Evolutionary conservation across 2,113 vertebrate genomes (phyloP), one percentile per base, ranked within the genome.

Genomic region (Erpornis zantholeuca): DNA sequence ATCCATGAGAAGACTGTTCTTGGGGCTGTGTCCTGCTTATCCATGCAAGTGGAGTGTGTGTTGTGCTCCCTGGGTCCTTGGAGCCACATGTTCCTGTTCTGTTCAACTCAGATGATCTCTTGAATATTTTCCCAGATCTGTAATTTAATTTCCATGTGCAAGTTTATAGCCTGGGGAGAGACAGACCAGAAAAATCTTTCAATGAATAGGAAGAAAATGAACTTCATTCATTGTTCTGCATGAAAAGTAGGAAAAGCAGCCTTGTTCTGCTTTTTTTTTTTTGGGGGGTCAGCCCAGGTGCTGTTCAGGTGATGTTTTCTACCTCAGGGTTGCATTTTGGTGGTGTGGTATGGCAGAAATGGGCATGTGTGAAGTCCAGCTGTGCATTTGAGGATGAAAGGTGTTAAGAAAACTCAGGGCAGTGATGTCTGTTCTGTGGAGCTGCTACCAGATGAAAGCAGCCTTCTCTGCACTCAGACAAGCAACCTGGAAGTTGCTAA

Each of bases 121-220:
- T 88, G 71, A 76, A 92, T 73, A 20, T 95, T 94, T 96, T 94
- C 77, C 86, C 92, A 79, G 88, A 78, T 88, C 49, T 64, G 81
- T 92, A 82, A 92, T 86, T 88, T 78, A 82, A 91, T 65, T 94
- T 84, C 70, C 50, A 56, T 50, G 65, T 86, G 49, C 64, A 59
- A 75, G 24, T 86, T 92, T 82, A 45, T 85, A 72, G 86, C 86
- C 81, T 94, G 91, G 29, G 81, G 84, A n/a, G 29, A 92, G 52
- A 59, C 29, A 53, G 15, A 69, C 2, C 71, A 82, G 75, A 71
- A 88, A 91, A 84, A 68, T 68, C 12, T 66, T 89, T 68, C 2
- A 11, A 66, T 83, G 45, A 94, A 40, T 54, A 31, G 82, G 70
- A 80, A 80, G 57, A 61, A 94, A 91, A 87, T 87, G 3, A 44